phyloP scores from a whole-genome alignment of 2,797 vertebrate species.

The Chaetophractus vellerosus region DNA sequence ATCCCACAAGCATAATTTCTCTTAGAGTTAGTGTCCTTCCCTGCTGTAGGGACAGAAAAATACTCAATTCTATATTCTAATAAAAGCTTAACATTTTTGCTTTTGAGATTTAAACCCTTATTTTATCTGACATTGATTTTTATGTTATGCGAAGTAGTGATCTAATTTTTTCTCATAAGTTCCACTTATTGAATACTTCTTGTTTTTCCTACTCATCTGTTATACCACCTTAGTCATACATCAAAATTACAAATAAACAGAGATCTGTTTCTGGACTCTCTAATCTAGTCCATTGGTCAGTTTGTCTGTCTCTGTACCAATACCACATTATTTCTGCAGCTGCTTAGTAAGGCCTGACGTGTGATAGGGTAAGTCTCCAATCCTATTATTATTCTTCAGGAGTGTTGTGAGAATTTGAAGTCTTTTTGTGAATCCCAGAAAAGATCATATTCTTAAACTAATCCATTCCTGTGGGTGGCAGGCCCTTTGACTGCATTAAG shows the following conservation, averaged over 20 bases:
- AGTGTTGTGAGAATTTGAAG: no score
- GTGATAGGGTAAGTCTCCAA: not conserved
- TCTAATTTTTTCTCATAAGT: constrained; percentile 1
- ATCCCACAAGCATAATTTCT: constrained; percentile 10
- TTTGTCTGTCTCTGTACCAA: not conserved
- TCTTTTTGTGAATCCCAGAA: no score
- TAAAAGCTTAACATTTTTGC: constrained; percentile 26
- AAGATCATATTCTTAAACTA: no score
- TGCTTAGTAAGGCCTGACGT: constrained; percentile 1
- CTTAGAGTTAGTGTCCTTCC: constrained; percentile 34
- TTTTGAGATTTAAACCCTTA: constrained; percentile 32
- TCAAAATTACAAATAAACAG: constrained; percentile 32
- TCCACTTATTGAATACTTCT: constrained; percentile 7
- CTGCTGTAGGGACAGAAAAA: not conserved
- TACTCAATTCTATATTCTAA: constrained; percentile 32
- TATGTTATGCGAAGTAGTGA: not conserved
- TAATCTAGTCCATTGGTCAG: not conserved
- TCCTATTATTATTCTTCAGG: not conserved
- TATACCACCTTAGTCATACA: not conserved
- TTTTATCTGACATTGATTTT: constrained; percentile 55
- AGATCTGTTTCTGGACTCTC: constrained; percentile 7
- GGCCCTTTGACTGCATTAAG: no score
- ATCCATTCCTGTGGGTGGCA: no score
- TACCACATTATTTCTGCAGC: not conserved
- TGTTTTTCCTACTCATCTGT: constrained; percentile 13